Base-by-base conservation (phyloP, 2,797 vertebrate genomes). In the Intellagama lesueurii region DNA sequence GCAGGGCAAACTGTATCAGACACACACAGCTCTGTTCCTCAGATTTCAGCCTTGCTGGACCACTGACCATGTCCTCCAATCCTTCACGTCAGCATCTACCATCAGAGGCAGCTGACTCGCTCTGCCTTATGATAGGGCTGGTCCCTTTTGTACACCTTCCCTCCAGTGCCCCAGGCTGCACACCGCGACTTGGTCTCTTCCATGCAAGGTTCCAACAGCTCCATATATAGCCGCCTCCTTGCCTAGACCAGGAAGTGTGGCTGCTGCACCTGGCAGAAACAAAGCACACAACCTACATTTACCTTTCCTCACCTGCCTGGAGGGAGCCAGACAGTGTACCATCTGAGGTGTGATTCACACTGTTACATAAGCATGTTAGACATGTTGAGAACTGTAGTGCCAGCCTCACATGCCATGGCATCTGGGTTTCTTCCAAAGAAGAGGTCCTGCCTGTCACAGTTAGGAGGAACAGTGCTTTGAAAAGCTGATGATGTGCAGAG, bases 331-430 rank as follows among this genome's bases (percentile, higher is more conserved):
- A 85, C 82, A 72, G 26, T 44, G 76, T 32, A 60, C 77, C 79
- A 26, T 40, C 32, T 60, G 2, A 14, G 24, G 12, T 14, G 22
- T 89, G 88, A 89, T 56, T 89, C 88, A 89, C 32, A 40, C 49
- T 40, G 64, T 85, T 72, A 85, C 76, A 80, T 83, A 85, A 85
- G 68, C 2, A 8, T 14, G 14, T 3, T 30, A 75, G 35, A 47
- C 88, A 32, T 85, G 88, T 80, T 89, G 82, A 49, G 82, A 85
- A 80, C 12, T 89, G 88, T 72, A 72, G 44, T 24, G 12, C 56
- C 35, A 60, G 76, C 22, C 35, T 80, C 79, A 26, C 75, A 44
- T 72, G 26, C 68, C 11, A 11, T 64, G 64, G 44, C 30, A 35
- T 60, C 68, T 56, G 30, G 16, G 3, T n/a, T 44, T 56, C 49